Evolutionary conservation across 2,113 vertebrate species (phyloP).

Genomic region (Ochotona curzoniae): DNA sequence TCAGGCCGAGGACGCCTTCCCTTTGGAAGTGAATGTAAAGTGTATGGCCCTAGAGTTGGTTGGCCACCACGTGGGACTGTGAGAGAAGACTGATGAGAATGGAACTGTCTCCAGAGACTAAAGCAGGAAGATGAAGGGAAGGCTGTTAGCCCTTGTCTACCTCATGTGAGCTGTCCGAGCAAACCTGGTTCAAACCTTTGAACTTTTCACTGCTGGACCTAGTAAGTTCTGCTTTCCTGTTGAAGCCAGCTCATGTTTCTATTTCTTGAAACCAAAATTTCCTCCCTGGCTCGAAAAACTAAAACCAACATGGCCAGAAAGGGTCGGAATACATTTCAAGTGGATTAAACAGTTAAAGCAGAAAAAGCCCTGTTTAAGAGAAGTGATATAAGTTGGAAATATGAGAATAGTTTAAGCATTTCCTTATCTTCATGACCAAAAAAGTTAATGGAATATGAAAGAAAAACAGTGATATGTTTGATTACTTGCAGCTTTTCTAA

Average conservation of each 20-base stretch:
- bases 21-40: background rate
- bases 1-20: background rate
- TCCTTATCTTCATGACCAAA: constrained; percentile 13
- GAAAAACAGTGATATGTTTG: background rate
- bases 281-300: background rate
- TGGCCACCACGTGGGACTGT: background rate
- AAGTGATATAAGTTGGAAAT: background rate
- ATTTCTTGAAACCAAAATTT: background rate
- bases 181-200: background rate
- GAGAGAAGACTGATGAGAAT: background rate
- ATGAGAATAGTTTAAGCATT: background rate
- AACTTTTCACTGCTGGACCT: background rate
- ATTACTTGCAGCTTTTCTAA: background rate
- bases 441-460: background rate
- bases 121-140: background rate
- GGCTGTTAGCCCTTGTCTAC: background rate
- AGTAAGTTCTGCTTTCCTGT: background rate
- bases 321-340: background rate
- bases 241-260: constrained; percentile 7
- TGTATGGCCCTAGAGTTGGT: background rate
- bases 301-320: background rate
- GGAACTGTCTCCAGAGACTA: background rate
- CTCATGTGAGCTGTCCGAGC: background rate
- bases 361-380: background rate
- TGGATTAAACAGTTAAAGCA: background rate